Evolutionary conservation across 35 echinoderm and acorn worm genomes (phyloP), one percentile per base, ranked within the genome.

Genomic region (Strongylocentrotus purpuratus): DNA sequence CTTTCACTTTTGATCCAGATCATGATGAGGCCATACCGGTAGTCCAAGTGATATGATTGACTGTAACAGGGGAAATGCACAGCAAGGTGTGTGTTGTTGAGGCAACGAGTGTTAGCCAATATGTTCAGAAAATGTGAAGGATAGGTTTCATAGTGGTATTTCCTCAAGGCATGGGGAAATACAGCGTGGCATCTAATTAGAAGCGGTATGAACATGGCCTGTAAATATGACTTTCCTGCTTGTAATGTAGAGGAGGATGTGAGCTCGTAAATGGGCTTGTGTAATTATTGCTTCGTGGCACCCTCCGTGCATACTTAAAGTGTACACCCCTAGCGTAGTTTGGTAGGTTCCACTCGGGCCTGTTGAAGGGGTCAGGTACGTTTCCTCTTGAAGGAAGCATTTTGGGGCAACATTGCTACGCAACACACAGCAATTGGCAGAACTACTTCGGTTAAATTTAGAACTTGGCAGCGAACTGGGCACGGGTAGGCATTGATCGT

Each of bases 331-430:
- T 8, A 28, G 5, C 22, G 65, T 78, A 78, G 20, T 78, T n/a
- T 78, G 65, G 65, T 28, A 78, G 65, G 65, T 78, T 78, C 65
- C 65, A 78, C 0, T 78, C 28, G 11, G 18, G 65, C 65, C 65
- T 78, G 65, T 78, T 78, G 65, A 78, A 58, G 45, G 91, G 91
- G 91, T 93, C 91, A 93, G 91, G 91, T 46, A 93, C 48, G 28
- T 93, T 93, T 93, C 91, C 91, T 93, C 14, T 93, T 46, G 5
- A 15, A 46, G 46, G 45, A 50, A 50, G 48, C 91, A 46, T 93
- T 47, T 58, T 55, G 91, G 41, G 48, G 91, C 46, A 58, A 58
- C 91, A 93, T 93, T 58, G 91, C 91, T 93, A 93, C 46, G 91
- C 91, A 93, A 93, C 91, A 93, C 32, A 93, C 91, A 58, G 46